These are phyloP conservation scores for Chrysolina americana DNA, from an alignment of 2,888 invertebrate species.

Conservation along the genomic window DNA sequence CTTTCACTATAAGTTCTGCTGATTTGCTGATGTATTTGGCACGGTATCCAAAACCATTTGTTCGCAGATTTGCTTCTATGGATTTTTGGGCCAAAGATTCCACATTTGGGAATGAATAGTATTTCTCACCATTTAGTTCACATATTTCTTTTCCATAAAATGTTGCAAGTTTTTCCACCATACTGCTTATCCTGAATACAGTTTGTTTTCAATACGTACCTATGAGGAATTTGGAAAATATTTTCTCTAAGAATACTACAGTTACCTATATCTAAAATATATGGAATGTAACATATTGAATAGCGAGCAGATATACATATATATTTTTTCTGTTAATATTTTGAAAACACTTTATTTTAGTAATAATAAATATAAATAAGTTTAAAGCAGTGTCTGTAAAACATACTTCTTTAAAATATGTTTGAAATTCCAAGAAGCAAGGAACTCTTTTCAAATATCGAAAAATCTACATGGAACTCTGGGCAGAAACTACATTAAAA, in stretches of 20 bases:
- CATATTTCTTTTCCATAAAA: constrained; percentile 87
- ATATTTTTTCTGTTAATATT: no score
- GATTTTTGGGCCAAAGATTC: constrained; percentile 73
- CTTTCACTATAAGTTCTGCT: constrained; percentile 75
- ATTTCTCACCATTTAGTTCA: constrained; percentile 75
- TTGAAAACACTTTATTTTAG: no score
- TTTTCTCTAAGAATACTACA: not conserved
- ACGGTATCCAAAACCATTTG: constrained; percentile 88
- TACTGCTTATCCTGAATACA: constrained; percentile 82
- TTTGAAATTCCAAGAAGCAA: no score
- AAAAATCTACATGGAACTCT: no score
- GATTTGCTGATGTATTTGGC: constrained; percentile 88
- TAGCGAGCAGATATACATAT: no score
- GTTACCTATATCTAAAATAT: not conserved
- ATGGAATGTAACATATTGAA: not conserved
- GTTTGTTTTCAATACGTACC: constrained; percentile 20
- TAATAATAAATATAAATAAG: no score
- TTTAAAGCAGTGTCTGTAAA: no score
- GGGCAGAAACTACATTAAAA: no score
- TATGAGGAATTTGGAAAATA: not conserved
- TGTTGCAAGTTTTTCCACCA: constrained; percentile 91
- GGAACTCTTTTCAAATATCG: no score
- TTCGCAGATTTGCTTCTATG: constrained; percentile 81
- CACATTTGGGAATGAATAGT: constrained; percentile 88
- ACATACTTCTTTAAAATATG: no score